A percentile compares a stretch with the other conserved stretches of the same genome.
phyloP scores from a whole-genome alignment of 2,113 vertebrate genomes.

The Cyprinodon brontotheroides region DNA sequence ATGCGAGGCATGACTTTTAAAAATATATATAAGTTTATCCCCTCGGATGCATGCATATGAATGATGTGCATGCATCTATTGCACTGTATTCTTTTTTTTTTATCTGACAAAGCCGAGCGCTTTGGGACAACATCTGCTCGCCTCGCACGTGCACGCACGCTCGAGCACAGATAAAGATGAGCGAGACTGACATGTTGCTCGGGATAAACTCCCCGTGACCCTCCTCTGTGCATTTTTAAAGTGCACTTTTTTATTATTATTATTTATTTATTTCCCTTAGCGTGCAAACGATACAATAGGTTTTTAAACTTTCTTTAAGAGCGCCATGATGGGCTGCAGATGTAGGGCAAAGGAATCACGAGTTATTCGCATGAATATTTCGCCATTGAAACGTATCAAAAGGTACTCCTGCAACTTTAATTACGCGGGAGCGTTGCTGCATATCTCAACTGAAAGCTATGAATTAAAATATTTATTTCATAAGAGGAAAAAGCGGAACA shows the following conservation, averaged over 20 bases:
- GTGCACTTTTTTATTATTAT: background rate
- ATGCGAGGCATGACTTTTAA: background rate
- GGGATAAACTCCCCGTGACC: conserved; percentile 39
- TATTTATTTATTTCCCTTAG: background rate
- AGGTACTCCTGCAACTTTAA: conserved; percentile 74
- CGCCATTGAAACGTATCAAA: conserved; percentile 61
- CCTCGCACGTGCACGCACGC: conserved; percentile 31
- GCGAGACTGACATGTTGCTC: conserved; percentile 60
- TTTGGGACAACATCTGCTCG: conserved; percentile 68
- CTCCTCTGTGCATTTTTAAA: conserved; percentile 22
- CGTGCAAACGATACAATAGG: background rate
- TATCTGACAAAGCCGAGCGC: conserved; percentile 61
- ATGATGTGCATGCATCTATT: conserved; percentile 2
- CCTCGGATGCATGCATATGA: conserved; percentile 24
- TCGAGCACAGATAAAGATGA: conserved; percentile 36
- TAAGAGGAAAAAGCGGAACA: background rate
- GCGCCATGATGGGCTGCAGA: conserved; percentile 1
- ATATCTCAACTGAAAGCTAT: conserved; percentile 42
- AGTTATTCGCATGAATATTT: conserved; percentile 57
- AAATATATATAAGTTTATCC: background rate
- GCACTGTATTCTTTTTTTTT: conserved; percentile 50
- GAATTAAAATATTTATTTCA: background rate
- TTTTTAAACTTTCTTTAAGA: background rate
- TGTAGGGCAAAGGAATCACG: conserved; percentile 35
- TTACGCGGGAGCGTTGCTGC: conserved; percentile 59